phyloP scores from a whole-genome alignment of 1,140 invertebrate species.

The Homarus americanus region DNA sequence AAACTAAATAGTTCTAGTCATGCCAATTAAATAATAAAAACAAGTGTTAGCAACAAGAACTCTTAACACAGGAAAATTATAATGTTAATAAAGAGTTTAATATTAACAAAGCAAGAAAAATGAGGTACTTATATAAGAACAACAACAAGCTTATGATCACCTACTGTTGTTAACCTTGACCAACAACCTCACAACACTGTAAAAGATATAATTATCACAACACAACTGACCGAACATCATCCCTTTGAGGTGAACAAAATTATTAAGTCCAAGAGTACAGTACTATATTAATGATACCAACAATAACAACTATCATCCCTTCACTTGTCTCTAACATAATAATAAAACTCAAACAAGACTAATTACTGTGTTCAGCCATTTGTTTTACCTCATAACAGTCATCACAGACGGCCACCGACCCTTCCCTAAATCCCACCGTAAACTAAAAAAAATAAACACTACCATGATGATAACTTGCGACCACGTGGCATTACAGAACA shows the following conservation, averaged over 20 bases:
- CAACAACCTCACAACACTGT: too few relatives aligned
- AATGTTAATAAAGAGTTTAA: neutral
- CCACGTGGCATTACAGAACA: too few relatives aligned
- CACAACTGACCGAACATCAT: neutral
- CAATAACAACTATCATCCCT: neutral
- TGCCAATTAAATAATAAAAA: conserved; percentile 26
- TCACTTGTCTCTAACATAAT: neutral
- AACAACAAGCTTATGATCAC: too few relatives aligned
- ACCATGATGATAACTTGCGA: too few relatives aligned
- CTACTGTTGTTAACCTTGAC: too few relatives aligned
- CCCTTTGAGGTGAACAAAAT: neutral
- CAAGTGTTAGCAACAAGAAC: neutral
- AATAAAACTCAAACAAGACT: neutral
- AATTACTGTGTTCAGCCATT: neutral
- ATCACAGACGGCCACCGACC: neutral
- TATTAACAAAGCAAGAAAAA: too few relatives aligned
- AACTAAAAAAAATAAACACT: neutral
- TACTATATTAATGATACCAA: neutral
- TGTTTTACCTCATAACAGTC: neutral
- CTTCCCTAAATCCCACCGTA: neutral
- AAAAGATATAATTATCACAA: too few relatives aligned
- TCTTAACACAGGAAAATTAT: neutral
- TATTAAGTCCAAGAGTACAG: neutral
- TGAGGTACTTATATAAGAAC: too few relatives aligned
- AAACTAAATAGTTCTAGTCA: conserved; percentile 8